Evolutionary conservation across 2,888 invertebrate species (phyloP).

Genomic region (Ferrisia virgata): DNA sequence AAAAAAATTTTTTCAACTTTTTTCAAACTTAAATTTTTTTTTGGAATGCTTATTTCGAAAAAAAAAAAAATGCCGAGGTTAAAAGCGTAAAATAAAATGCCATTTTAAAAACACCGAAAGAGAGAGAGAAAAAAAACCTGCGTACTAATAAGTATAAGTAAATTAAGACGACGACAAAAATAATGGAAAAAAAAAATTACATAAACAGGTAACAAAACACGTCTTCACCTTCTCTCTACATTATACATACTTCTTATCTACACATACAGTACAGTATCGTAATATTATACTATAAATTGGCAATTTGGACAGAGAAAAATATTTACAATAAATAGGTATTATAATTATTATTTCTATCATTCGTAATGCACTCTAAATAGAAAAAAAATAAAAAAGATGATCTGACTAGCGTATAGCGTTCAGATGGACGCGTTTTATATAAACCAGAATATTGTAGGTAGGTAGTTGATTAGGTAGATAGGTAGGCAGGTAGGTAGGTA

Average conservation of each 20-base stretch:
- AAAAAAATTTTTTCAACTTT: too few relatives aligned
- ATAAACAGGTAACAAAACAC: slow-evolving; percentile 19
- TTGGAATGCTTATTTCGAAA: slow-evolving; percentile 42
- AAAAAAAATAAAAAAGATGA: too few relatives aligned
- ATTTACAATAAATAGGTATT: background rate
- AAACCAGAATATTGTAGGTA: background rate
- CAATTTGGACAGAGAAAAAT: background rate
- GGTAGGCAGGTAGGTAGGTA: too few relatives aligned
- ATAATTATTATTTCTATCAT: too few relatives aligned
- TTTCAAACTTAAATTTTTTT: background rate
- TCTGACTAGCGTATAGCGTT: slow-evolving; percentile 27
- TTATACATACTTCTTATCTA: too few relatives aligned
- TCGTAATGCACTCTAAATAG: background rate
- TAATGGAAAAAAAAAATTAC: background rate
- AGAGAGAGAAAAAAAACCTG: slow-evolving; percentile 22
- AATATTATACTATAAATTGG: background rate
- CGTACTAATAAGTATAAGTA: background rate
- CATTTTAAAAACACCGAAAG: too few relatives aligned
- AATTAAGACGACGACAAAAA: background rate
- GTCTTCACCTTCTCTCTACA: background rate
- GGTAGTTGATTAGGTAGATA: too few relatives aligned
- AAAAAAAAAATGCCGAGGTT: slow-evolving; percentile 2
- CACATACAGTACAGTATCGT: too few relatives aligned
- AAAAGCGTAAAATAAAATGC: slow-evolving; percentile 29
- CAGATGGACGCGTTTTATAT: slow-evolving; percentile 2